phyloP scores from a whole-genome alignment of 2,888 invertebrate species.

The Tiliacea citrago region DNA sequence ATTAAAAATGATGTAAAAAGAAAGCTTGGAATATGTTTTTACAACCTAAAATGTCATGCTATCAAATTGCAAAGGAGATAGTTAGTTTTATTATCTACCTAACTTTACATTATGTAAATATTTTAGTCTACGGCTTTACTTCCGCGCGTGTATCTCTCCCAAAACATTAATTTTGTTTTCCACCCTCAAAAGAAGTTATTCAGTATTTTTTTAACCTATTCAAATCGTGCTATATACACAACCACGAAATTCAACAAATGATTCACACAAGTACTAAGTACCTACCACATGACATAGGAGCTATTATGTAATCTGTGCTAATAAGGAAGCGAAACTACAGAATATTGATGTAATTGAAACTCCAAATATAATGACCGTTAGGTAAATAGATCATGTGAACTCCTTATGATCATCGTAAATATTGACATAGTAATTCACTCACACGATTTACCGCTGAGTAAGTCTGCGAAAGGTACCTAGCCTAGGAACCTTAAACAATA shows the following conservation, averaged over 20 bases:
- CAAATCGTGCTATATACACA: too few relatives aligned
- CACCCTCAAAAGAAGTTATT: too few relatives aligned
- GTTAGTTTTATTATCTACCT: neutral
- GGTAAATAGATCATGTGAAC: conserved; percentile 28
- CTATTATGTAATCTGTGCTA: neutral
- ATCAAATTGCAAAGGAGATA: conserved; percentile 3
- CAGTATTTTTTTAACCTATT: too few relatives aligned
- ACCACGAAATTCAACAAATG: conserved; percentile 25
- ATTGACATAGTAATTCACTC: conserved; percentile 2
- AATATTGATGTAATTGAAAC: conserved; percentile 23
- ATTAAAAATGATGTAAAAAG: neutral
- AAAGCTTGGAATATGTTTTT: neutral
- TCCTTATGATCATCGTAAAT: conserved; percentile 19
- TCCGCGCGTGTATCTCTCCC: neutral
- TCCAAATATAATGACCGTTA: conserved; percentile 25
- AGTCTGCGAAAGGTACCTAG: neutral
- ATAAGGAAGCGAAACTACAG: conserved; percentile 21
- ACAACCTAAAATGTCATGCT: neutral
- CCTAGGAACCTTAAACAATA: neutral
- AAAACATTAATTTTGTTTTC: neutral
- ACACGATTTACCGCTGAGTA: neutral
- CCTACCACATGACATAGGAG: neutral
- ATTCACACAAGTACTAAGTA: conserved; percentile 10
- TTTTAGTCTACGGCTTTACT: neutral
- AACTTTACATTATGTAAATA: neutral